Conservation (phyloP, 2,888 invertebrate genomes). For the Lobophora halterata region DNA sequence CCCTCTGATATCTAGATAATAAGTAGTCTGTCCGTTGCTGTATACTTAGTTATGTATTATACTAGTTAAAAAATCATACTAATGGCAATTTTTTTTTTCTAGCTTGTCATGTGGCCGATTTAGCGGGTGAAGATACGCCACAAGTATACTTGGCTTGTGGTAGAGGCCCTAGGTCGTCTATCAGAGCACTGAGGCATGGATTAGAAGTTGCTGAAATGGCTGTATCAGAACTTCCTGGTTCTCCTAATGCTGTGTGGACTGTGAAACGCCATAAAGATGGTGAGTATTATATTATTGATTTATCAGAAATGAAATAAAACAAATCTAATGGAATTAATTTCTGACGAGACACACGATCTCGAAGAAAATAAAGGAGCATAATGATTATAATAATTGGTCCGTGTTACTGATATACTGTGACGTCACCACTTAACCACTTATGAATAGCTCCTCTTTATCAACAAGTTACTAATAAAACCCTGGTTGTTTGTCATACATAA, state of each 20-base stretch:
- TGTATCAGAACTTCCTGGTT: constrained; percentile 99
- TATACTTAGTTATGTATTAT: no score
- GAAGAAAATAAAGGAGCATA: constrained; percentile 48
- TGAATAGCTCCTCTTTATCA: constrained; percentile 76
- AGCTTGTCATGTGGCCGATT: constrained; percentile 94
- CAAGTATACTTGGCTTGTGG: constrained; percentile 98
- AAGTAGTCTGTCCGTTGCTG: no score
- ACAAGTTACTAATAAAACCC: constrained; percentile 81
- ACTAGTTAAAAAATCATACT: no score
- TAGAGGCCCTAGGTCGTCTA: constrained; percentile 94
- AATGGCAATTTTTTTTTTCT: constrained; percentile 31
- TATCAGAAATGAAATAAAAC: neutral
- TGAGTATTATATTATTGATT: constrained; percentile 74
- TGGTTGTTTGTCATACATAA: constrained; percentile 86
- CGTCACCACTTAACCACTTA: constrained; percentile 72
- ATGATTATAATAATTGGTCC: constrained; percentile 78
- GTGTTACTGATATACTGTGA: constrained; percentile 78
- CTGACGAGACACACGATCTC: constrained; percentile 4
- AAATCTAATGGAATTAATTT: no score
- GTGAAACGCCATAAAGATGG: constrained; percentile 98
- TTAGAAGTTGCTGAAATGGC: constrained; percentile 99
- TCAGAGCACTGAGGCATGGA: constrained; percentile 97
- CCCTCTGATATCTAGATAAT: no score
- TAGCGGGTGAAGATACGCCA: constrained; percentile 99
- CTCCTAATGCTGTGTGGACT: constrained; percentile 99